Base-by-base conservation (phyloP, 1,140 invertebrate species). In the Drosophila sturtevanti region DNA sequence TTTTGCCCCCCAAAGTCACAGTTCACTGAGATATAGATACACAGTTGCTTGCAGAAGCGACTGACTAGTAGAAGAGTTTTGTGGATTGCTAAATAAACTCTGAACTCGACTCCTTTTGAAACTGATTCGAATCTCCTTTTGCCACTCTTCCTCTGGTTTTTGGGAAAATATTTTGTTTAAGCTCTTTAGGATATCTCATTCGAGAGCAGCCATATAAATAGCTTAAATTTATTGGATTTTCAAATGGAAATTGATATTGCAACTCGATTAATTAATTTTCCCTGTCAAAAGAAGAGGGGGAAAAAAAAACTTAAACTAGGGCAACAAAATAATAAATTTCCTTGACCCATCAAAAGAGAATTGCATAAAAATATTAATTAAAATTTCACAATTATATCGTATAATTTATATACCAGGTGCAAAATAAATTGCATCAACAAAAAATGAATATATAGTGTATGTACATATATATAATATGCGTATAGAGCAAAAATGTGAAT, bases 21-120 rank as follows among this genome's bases (percentile, higher is more conserved):
- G 52, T 55, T 55, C 52, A 55, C 22, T 6, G 22, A 31, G 21
- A 55, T 12, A 54, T 27, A 54, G 41, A 44, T 44, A 18, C 41
- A 16, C 41, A 16, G 18, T 48, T 48, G 16, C 41, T 18, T 48
- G 41, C 41, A 44, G 16, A 18, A 18, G 41, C 16, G 16, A 6
- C 16, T 16, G 74, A 51, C 44, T 11, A 9, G 48, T 24, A 52
- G 21, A 52, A 55, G 52, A 34, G 52, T 56, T 56, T 56, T 66
- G 66, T 51, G 56, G 68, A 73, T 61, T 72, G 72, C 64, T 67
- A 48, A 81, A 68, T 77, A 87, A 87, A 86, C 81, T 77, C 54
- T 84, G 72, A 78, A 73, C 64, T 48, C 55, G 59, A 72, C 68
- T 74, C 44, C 41, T 21, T 35, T 63, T 64, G 73, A 74, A 68